Conservation (phyloP, 2,797 vertebrate species). For the Channallabes apus region DNA sequence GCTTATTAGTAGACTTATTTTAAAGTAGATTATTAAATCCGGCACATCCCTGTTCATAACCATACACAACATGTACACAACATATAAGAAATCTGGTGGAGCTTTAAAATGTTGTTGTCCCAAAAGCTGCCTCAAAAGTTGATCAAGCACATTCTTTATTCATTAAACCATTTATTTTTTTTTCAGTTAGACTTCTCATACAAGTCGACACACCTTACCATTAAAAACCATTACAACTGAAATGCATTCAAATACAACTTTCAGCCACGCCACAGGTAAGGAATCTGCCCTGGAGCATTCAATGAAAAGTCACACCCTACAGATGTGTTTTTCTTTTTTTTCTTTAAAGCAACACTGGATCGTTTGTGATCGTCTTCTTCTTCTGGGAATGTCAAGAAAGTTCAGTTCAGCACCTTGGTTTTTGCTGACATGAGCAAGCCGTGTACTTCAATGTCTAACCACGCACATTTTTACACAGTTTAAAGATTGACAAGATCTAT, state of each 20-base stretch:
- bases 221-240: conserved; percentile 11
- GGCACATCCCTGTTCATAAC: too few relatives aligned
- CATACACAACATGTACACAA: background rate
- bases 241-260: conserved; percentile 17
- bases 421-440: conserved; percentile 57
- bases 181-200: background rate
- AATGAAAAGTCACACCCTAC: conserved; percentile 18
- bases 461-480: conserved; percentile 56
- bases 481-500: conserved; percentile 69
- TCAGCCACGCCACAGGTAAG: conserved; percentile 15
- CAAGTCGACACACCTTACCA: conserved; percentile 8
- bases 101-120: background rate
- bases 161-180: background rate
- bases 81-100: background rate
- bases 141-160: background rate
- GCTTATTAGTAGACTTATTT: too few relatives aligned
- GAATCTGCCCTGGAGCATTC: background rate
- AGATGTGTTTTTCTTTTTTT: background rate
- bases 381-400: conserved; percentile 14
- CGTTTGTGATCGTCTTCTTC: background rate
- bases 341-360: background rate
- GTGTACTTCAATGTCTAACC: conserved; percentile 50
- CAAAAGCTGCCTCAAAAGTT: background rate
- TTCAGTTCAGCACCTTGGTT: conserved; percentile 23
- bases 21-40: too few relatives aligned